Evolutionary conservation across 2,113 vertebrate species (phyloP).

Genomic region (Carlito syrichta): DNA sequence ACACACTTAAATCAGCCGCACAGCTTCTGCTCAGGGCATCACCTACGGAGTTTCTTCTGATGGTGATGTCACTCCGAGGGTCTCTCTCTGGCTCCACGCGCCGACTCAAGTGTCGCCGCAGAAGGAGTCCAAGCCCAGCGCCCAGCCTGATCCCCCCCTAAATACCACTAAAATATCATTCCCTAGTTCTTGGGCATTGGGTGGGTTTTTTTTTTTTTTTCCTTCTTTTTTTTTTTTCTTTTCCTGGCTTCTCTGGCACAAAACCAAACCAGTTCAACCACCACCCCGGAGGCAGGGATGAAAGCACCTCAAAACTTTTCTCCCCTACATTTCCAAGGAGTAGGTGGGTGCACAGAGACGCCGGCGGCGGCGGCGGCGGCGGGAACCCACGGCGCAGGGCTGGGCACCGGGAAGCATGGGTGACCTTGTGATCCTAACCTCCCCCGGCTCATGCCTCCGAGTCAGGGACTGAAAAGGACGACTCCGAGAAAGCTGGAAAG

Average conservation of each 20-base stretch:
- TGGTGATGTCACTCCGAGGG: conserved; percentile 24
- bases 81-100: not conserved
- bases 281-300: conserved; percentile 12
- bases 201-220: not conserved
- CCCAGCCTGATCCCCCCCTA: not conserved
- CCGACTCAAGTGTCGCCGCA: not conserved
- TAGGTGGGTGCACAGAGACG: not conserved
- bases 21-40: not conserved
- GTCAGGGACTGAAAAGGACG: too few relatives aligned
- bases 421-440: not conserved
- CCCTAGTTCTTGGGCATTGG: not conserved
- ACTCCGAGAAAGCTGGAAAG: too few relatives aligned
- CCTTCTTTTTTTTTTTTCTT: not conserved
- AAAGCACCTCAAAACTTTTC: conserved; percentile 64
- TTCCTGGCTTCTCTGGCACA: not conserved
- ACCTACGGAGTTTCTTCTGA: conserved; percentile 2
- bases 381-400: not conserved
- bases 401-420: not conserved
- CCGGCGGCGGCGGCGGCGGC: not conserved
- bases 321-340: not conserved
- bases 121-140: not conserved
- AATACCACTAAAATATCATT: not conserved
- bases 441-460: not conserved
- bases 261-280: conserved; percentile 41
- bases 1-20: not conserved